These are phyloP conservation scores for Plecturocebus donacophilus DNA, from an alignment of 2,113 vertebrate species.

Conservation along the genomic window DNA sequence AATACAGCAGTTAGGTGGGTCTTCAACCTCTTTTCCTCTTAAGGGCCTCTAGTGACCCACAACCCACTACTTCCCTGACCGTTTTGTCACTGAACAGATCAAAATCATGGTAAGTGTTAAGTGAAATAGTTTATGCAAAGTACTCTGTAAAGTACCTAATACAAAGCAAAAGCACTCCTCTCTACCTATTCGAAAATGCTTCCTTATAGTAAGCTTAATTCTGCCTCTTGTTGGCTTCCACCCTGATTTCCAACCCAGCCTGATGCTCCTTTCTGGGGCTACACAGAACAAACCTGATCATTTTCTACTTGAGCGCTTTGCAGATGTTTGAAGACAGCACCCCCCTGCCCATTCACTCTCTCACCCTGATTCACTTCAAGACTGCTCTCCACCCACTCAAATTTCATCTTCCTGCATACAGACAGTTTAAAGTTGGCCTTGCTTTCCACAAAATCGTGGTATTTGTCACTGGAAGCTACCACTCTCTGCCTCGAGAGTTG, in stretches of 20 bases:
- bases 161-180: constrained; percentile 8
- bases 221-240: neutral
- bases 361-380: neutral
- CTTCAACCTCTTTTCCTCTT: neutral
- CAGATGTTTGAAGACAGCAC: neutral
- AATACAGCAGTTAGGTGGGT: neutral
- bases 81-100: neutral
- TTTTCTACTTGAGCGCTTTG: neutral
- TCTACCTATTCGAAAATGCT: neutral
- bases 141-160: neutral
- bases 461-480: neutral
- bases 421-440: neutral
- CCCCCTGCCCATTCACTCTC: neutral
- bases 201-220: constrained; percentile 15
- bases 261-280: neutral
- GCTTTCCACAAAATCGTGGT: neutral
- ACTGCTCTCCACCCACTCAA: neutral
- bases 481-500: neutral
- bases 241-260: neutral
- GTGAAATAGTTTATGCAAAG: neutral
- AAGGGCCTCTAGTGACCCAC: neutral
- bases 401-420: neutral
- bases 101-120: neutral
- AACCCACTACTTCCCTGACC: neutral
- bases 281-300: neutral